Evolutionary conservation across 2,888 invertebrate species (phyloP).

Genomic region (Mechanitis mazaeus): DNA sequence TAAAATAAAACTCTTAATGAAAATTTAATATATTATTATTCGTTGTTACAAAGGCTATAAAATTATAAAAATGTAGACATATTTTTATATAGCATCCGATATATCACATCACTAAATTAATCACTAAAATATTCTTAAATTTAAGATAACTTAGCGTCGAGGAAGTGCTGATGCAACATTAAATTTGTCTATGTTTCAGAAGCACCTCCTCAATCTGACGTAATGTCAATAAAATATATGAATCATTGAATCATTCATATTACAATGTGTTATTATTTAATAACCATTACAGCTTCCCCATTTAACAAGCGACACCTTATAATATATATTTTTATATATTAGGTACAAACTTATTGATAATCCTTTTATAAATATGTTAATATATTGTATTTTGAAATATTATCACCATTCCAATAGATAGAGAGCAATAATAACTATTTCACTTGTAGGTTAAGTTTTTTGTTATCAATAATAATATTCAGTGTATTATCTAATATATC

Average conservation of each 20-base stretch:
- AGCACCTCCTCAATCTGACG: constrained; percentile 61
- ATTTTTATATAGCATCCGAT: constrained; percentile 5
- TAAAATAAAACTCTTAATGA: too few relatives aligned
- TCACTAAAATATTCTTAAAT: constrained; percentile 8
- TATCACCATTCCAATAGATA: too few relatives aligned
- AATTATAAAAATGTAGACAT: constrained; percentile 7
- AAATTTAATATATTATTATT: too few relatives aligned
- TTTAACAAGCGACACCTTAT: too few relatives aligned
- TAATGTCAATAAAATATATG: constrained; percentile 30
- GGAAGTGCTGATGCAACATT: constrained; percentile 56
- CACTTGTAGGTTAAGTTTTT: neutral
- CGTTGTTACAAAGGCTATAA: neutral
- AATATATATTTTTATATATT: too few relatives aligned
- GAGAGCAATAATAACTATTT: neutral
- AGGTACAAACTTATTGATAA: too few relatives aligned
- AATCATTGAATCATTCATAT: too few relatives aligned
- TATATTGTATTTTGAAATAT: too few relatives aligned
- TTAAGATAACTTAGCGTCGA: constrained; percentile 42
- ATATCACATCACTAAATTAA: constrained; percentile 10
- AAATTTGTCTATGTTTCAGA: constrained; percentile 31
- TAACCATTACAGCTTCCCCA: neutral
- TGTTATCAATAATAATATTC: too few relatives aligned
- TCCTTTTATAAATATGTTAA: too few relatives aligned
- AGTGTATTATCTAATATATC: neutral
- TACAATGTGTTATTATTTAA: constrained; percentile 12